These are phyloP conservation scores for Columba janthina DNA, from an alignment of 2,113 vertebrate genomes.

Conservation along the genomic window DNA sequence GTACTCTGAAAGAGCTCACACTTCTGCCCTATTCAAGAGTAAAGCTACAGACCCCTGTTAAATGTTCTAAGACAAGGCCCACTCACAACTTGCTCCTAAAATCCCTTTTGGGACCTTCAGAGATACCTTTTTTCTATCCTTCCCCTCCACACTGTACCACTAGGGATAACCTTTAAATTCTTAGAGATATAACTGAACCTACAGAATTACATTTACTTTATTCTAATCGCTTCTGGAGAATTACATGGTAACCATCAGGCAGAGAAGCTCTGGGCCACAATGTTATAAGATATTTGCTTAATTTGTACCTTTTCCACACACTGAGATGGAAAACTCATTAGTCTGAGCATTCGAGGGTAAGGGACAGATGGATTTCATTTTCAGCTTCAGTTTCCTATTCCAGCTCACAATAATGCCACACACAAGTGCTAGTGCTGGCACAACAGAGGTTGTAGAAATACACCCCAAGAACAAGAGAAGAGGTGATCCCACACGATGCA, in stretches of 20 bases:
- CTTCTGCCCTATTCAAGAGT: neutral
- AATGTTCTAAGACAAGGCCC: neutral
- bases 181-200: neutral
- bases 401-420: neutral
- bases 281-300: neutral
- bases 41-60: neutral
- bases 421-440: neutral
- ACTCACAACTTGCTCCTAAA: neutral
- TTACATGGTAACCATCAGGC: neutral
- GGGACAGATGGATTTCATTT: neutral
- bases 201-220: neutral
- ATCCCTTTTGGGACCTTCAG: neutral
- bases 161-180: neutral
- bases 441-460: neutral
- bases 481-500: neutral
- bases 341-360: neutral
- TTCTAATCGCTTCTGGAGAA: neutral
- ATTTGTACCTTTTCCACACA: neutral
- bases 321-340: neutral
- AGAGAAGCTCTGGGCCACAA: neutral
- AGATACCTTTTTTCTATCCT: neutral
- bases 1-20: neutral
- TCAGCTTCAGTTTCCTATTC: neutral
- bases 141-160: neutral
- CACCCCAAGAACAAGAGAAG: neutral